A percentile compares a stretch with the other conserved stretches of the same genome.
Conservation (phyloP, 2,888 invertebrate species). For the Lasioglossum vierecki region DNA sequence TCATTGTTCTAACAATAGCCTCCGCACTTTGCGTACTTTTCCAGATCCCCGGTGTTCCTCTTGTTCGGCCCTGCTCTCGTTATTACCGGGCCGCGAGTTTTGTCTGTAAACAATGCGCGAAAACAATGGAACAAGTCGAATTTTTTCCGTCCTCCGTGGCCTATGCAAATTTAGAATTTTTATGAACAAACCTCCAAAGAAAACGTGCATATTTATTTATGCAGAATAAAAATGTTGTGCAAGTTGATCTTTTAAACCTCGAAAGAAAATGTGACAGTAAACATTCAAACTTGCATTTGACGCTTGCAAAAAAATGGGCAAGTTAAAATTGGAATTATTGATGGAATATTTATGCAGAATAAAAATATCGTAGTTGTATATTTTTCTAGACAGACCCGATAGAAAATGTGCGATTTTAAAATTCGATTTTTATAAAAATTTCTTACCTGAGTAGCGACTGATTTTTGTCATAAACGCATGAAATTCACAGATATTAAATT, state of each 20-base stretch:
- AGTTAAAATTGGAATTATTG: background rate
- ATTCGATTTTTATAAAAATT: background rate
- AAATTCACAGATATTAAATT: background rate
- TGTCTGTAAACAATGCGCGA: background rate
- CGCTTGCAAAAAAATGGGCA: no score
- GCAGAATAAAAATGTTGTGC: no score
- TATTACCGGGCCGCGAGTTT: background rate
- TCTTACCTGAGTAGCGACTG: background rate
- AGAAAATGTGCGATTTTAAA: background rate
- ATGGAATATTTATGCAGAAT: background rate
- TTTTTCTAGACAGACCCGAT: no score
- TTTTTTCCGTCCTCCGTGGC: background rate
- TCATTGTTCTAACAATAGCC: constrained; percentile 13
- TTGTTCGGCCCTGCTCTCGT: constrained; percentile 4
- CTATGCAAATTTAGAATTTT: background rate
- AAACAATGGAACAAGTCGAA: background rate
- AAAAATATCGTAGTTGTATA: no score
- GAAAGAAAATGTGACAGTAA: no score
- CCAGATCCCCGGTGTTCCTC: background rate
- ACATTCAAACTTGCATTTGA: no score
- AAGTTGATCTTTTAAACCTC: no score
- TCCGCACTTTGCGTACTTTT: background rate
- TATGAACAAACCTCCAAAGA: no score
- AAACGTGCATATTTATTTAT: no score
- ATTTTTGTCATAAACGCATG: background rate